Evolutionary conservation across 2,797 vertebrate genomes (phyloP), one percentile per base, ranked within the genome.

Genomic region (Ctenosaura bakeri): DNA sequence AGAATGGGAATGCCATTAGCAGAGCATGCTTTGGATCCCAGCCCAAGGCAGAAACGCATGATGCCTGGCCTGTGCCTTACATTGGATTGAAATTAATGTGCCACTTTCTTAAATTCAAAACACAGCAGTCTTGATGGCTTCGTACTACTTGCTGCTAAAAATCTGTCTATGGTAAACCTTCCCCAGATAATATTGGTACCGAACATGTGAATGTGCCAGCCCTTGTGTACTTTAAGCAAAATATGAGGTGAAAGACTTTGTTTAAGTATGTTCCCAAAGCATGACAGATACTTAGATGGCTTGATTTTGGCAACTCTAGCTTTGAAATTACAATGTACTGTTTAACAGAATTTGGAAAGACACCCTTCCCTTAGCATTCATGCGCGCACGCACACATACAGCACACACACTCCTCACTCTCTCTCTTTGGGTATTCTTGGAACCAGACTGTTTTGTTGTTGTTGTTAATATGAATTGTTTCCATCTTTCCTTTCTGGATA

Each of bases 401-500:
- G 3, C 56, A 22, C 59, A 5, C 59, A 62, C 59, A 62, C 59
- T 32, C 29, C 32, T 10, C 59, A 62, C 59, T 32, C 29, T 32
- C 29, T 32, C 22, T 12, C 29, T 69, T 69, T 69, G 66, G 26
- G 29, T 12, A 29, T 83, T 83, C 24, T 12, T 64, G 56, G 38
- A 83, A 38, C 35, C 22, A 83, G 42, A 83, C 26, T 69, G 29
- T 66, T 29, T 26, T 29, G 66, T 32, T 69, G 18, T 26, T 66
- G 26, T 66, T 16, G 4, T 20, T 46, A 84, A 93, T 95, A 95
- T 93, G 95, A 94, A 94, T 96, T 96, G 80, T 93, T 87, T 89
- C 95, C 77, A 87, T 97, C 96, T 97, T 90, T 94, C 94, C 96
- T 96, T 90, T 92, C 95, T 97, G 97, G 97, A 96, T 96, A 97